Evolutionary conservation across 2,888 invertebrate genomes (phyloP).

Genomic region (Lycocerus yunnanus): DNA sequence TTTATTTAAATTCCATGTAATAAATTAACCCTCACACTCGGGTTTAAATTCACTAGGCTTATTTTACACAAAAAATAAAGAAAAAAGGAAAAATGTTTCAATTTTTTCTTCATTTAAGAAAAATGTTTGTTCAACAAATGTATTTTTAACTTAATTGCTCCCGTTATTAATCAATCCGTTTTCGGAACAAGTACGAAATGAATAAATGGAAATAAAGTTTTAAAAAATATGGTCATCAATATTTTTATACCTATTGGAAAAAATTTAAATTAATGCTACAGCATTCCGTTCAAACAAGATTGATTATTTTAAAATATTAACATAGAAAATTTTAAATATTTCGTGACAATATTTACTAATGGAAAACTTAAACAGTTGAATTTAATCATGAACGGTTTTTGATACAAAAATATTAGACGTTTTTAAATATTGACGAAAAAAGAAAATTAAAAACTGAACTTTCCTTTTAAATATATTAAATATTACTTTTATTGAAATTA

Average conservation of each 20-base stretch:
- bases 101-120: background rate
- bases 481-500: background rate
- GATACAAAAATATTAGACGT: background rate
- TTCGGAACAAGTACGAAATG: background rate
- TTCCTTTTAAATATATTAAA: background rate
- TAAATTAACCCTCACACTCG: background rate
- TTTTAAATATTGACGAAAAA: background rate
- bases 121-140: background rate
- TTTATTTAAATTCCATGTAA: background rate
- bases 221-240: background rate
- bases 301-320: background rate
- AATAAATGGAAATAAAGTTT: background rate
- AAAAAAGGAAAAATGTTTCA: background rate
- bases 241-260: background rate
- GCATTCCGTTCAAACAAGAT: background rate
- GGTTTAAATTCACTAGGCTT: background rate
- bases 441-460: background rate
- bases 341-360: background rate
- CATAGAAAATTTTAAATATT: background rate
- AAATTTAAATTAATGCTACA: background rate
- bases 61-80: background rate
- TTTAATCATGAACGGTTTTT: background rate
- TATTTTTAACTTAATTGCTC: background rate
- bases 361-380: background rate
- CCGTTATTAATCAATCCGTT: background rate